phyloP scores from a whole-genome alignment of 2,113 vertebrate genomes.

The Acanthochromis polyacanthus region DNA sequence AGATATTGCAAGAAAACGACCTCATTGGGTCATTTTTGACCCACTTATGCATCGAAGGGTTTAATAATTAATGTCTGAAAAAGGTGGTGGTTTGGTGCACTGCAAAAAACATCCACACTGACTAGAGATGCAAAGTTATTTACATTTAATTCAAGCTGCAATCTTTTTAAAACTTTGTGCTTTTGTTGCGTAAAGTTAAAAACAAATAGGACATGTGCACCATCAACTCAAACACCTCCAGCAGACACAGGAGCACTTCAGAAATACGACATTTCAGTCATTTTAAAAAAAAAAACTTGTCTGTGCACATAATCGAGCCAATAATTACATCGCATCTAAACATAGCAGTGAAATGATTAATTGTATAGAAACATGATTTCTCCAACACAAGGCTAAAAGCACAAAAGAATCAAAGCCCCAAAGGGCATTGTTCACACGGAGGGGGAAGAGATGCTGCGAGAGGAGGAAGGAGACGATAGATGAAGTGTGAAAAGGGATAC shows the following conservation, averaged over 20 bases:
- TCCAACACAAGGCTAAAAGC: not conserved
- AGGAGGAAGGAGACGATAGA: not conserved
- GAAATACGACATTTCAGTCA: not conserved
- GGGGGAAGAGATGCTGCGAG: not conserved
- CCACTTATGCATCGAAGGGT: too few relatives aligned
- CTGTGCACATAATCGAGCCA: too few relatives aligned
- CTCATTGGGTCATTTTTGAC: too few relatives aligned
- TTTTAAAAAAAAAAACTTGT: too few relatives aligned
- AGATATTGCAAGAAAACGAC: too few relatives aligned
- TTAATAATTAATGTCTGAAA: too few relatives aligned
- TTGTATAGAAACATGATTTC: not conserved
- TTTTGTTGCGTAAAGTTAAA: not conserved
- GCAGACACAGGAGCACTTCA: not conserved
- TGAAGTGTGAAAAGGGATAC: not conserved
- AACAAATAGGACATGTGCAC: not conserved
- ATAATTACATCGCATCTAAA: too few relatives aligned
- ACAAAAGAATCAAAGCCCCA: constrained; percentile 1
- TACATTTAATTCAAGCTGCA: not conserved
- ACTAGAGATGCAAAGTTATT: not conserved
- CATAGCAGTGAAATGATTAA: not conserved
- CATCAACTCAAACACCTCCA: not conserved
- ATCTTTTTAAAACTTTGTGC: not conserved
- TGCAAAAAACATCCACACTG: too few relatives aligned
- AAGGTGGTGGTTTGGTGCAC: too few relatives aligned
- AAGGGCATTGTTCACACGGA: not conserved